phyloP scores from a whole-genome alignment of 2,797 vertebrate species.

The Anguilla pacifica region DNA sequence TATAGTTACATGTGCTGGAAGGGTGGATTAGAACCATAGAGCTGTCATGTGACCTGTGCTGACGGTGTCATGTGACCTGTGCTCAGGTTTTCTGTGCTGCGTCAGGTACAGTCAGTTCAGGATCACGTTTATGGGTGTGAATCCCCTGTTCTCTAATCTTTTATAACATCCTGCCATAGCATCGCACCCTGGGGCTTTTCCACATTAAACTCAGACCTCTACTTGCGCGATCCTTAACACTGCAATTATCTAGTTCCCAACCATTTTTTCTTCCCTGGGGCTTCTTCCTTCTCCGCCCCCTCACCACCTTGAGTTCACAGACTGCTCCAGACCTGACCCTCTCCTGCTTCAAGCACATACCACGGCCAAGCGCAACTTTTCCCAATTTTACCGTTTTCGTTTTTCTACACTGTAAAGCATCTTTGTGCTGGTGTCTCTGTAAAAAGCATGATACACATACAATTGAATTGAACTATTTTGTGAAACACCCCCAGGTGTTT shows the following conservation, averaged over 20 bases:
- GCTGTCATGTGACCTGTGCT: not conserved
- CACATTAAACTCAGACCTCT: no score
- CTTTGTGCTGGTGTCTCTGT: not conserved
- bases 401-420: not conserved
- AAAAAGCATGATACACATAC: not conserved
- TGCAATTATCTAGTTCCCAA: no score
- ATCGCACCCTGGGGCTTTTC: no score
- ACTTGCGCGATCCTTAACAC: no score
- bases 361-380: not conserved
- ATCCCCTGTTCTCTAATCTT: not conserved
- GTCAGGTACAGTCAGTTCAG: not conserved
- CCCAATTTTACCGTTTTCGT: not conserved
- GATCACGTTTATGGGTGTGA: not conserved
- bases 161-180: not conserved
- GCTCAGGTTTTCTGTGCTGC: not conserved
- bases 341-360: not conserved
- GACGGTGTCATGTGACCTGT: not conserved
- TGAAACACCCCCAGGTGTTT: no score
- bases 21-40: not conserved
- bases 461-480: no score
- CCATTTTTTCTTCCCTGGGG: no score
- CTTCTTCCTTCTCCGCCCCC: no score
- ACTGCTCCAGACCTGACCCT: not conserved
- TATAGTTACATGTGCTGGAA: not conserved
- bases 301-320: no score